These are phyloP conservation scores for Yponomeuta sedellus DNA, from an alignment of 2,888 invertebrate genomes.

Conservation along the genomic window DNA sequence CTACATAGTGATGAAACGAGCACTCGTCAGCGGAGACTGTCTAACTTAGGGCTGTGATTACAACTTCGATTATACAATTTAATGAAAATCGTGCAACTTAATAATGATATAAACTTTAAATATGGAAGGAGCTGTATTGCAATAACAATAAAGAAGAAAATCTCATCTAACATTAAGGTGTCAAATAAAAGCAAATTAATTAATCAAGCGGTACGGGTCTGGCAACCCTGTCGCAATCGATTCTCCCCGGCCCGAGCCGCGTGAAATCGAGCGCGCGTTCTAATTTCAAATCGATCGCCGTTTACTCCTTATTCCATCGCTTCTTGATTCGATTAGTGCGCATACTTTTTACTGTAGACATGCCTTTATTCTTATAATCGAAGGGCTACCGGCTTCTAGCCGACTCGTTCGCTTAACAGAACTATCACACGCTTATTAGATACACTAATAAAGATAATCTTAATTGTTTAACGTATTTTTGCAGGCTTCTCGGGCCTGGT, in stretches of 20 bases:
- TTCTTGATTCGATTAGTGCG: constrained; percentile 52
- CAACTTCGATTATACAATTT: background rate
- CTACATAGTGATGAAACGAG: background rate
- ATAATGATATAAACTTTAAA: background rate
- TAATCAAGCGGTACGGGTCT: background rate
- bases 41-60: background rate
- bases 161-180: background rate
- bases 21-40: background rate
- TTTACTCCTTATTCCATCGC: constrained; percentile 36
- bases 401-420: constrained; percentile 24
- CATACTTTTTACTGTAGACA: constrained; percentile 31
- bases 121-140: background rate
- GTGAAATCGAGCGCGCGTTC: constrained; percentile 65
- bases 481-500: background rate
- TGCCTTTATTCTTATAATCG: constrained; percentile 37
- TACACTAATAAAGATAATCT: constrained; percentile 29
- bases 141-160: background rate
- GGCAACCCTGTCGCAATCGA: constrained; percentile 41
- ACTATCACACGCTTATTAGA: constrained; percentile 36
- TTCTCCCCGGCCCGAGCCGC: constrained; percentile 54
- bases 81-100: no score
- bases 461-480: background rate
- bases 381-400: constrained; percentile 26
- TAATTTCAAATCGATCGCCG: constrained; percentile 52
- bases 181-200: constrained; percentile 2